Conservation (phyloP, 2,797 vertebrate species). For the Varecia variegata region DNA sequence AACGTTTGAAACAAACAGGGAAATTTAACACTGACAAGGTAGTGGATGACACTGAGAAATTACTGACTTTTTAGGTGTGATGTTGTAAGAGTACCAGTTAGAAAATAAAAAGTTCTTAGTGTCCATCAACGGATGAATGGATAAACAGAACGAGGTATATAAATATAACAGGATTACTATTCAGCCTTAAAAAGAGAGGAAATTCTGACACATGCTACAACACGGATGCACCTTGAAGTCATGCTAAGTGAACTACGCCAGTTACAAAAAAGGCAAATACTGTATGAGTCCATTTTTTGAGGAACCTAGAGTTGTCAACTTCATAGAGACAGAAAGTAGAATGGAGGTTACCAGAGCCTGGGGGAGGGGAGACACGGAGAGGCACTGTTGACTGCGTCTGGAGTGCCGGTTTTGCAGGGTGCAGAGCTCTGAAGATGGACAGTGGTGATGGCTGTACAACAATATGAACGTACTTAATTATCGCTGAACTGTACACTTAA, state of each 20-base stretch:
- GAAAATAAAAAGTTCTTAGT: neutral
- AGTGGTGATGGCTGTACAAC: neutral
- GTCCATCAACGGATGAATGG: neutral
- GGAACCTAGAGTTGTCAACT: neutral
- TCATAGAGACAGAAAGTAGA: neutral
- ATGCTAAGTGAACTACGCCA: neutral
- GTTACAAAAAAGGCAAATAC: neutral
- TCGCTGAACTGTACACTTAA: neutral
- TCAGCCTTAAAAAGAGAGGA: neutral
- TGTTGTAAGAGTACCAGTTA: neutral
- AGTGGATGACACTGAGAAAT: neutral
- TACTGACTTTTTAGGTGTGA: neutral
- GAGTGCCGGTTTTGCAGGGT: neutral
- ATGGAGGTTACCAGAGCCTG: no score
- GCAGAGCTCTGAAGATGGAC: neutral
- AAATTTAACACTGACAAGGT: neutral
- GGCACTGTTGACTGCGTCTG: neutral
- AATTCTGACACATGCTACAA: neutral
- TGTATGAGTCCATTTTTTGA: neutral
- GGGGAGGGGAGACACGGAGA: neutral
- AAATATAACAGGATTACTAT: neutral
- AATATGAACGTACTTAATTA: neutral
- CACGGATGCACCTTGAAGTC: neutral
- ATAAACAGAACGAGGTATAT: neutral
- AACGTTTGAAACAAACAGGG: neutral